phyloP scores from a whole-genome alignment of 2,888 invertebrate species.

The Odontothrips loti region DNA sequence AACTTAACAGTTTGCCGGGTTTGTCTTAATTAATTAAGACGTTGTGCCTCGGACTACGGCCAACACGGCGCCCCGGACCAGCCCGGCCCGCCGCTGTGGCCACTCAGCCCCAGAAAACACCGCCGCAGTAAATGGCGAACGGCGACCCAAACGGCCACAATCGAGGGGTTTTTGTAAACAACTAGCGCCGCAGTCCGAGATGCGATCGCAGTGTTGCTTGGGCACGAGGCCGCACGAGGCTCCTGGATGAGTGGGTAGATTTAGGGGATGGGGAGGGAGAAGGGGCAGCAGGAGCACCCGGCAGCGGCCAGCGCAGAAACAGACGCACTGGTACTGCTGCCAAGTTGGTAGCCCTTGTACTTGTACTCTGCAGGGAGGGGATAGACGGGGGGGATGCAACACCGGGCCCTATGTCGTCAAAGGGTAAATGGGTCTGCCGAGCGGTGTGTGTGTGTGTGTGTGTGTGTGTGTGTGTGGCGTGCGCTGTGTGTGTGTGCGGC shows the following conservation, averaged over 20 bases:
- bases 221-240: background rate
- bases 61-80: background rate
- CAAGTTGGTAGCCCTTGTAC: no score
- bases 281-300: no score
- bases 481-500: background rate
- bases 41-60: background rate
- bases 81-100: background rate
- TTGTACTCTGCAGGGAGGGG: background rate
- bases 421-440: background rate
- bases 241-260: no score
- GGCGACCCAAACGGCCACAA: no score
- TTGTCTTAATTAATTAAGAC: constrained; percentile 25
- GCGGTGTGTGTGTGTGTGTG: background rate
- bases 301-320: no score
- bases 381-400: background rate
- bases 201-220: background rate
- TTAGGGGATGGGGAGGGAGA: no score
- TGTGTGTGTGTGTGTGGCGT: background rate
- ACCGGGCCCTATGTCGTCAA: background rate
- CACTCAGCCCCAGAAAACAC: background rate
- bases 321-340: no score
- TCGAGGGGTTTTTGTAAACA: background rate
- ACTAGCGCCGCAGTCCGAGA: background rate
- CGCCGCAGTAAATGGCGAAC: background rate
- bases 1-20: constrained; percentile 26